Conservation (phyloP, 30 jellyfish, hydroid and myxozoan genomes). For the Aurelia aurita region DNA sequence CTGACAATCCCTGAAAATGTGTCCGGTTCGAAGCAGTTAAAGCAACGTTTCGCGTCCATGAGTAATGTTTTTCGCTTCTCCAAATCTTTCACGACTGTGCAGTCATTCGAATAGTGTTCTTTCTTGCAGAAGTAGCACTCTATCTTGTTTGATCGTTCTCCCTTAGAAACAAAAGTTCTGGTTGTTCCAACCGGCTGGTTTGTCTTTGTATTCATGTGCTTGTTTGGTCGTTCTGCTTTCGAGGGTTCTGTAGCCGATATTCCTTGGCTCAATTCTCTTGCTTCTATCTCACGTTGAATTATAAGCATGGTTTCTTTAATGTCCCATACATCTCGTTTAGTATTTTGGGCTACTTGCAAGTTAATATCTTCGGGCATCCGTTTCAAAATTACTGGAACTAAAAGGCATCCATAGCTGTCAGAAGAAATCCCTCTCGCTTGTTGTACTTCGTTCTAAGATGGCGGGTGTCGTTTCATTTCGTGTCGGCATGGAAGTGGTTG, state of each 20-base stretch:
- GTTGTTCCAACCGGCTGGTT: conserved; percentile 27
- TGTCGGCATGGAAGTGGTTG: background rate
- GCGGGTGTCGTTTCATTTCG: background rate
- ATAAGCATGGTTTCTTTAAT: conserved; percentile 24
- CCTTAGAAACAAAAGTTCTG: conserved; percentile 35
- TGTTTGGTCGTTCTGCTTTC: background rate
- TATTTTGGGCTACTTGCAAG: conserved; percentile 50
- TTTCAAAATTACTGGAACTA: conserved; percentile 46
- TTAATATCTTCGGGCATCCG: conserved; percentile 51
- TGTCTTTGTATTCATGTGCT: background rate
- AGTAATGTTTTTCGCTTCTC: conserved; percentile 6
- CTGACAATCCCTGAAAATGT: conserved; percentile 30
- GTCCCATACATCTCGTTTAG: conserved; percentile 61
- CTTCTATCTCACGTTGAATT: conserved; percentile 47
- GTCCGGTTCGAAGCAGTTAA: conserved; percentile 57
- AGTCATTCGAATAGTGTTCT: conserved; percentile 36
- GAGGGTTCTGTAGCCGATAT: background rate
- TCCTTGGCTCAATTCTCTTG: conserved; percentile 52
- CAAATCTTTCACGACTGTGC: conserved; percentile 23
- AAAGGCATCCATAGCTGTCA: conserved; percentile 60
- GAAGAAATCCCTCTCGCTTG: conserved; percentile 30
- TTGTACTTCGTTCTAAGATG: background rate
- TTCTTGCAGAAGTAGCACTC: conserved; percentile 33
- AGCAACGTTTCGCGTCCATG: conserved; percentile 25
- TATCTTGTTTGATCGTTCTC: background rate